Conservation (phyloP, 2,888 invertebrate genomes). For the Cataglyphis cursor region DNA sequence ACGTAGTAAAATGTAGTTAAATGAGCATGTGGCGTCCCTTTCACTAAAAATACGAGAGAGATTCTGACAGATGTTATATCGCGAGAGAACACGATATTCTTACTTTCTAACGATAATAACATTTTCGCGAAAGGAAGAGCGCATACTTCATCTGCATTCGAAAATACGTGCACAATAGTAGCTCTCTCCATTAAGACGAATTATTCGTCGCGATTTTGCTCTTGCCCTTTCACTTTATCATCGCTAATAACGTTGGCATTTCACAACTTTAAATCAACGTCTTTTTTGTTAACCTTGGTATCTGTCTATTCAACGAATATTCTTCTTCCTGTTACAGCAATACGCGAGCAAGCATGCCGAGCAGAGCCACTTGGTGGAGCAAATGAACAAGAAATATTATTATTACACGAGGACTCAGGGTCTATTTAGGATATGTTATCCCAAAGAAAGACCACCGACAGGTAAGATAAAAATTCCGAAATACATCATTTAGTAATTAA, state of each 20-base stretch:
- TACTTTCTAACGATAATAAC: slow-evolving; percentile 69
- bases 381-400: slow-evolving; percentile 94
- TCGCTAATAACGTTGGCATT: background rate
- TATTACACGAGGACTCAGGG: slow-evolving; percentile 97
- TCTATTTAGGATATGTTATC: slow-evolving; percentile 97
- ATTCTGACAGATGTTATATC: slow-evolving; percentile 48
- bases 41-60: slow-evolving; percentile 28
- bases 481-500: background rate
- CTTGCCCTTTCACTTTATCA: slow-evolving; percentile 42
- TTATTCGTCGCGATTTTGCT: slow-evolving; percentile 32
- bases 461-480: slow-evolving; percentile 88
- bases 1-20: background rate
- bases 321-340: slow-evolving; percentile 88
- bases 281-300: background rate
- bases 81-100: slow-evolving; percentile 20
- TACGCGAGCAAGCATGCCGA: slow-evolving; percentile 92
- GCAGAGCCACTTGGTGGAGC: slow-evolving; percentile 91
- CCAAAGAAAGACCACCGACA: slow-evolving; percentile 95
- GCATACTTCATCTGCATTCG: slow-evolving; percentile 61
- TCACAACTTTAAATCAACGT: slow-evolving; percentile 6
- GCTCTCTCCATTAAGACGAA: slow-evolving; percentile 37
- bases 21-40: slow-evolving; percentile 16
- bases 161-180: slow-evolving; percentile 46
- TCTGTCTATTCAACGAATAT: slow-evolving; percentile 35
- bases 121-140: slow-evolving; percentile 59